phyloP scores from a whole-genome alignment of 2,888 invertebrate genomes.

The Cataglyphis rosenhaueri region DNA sequence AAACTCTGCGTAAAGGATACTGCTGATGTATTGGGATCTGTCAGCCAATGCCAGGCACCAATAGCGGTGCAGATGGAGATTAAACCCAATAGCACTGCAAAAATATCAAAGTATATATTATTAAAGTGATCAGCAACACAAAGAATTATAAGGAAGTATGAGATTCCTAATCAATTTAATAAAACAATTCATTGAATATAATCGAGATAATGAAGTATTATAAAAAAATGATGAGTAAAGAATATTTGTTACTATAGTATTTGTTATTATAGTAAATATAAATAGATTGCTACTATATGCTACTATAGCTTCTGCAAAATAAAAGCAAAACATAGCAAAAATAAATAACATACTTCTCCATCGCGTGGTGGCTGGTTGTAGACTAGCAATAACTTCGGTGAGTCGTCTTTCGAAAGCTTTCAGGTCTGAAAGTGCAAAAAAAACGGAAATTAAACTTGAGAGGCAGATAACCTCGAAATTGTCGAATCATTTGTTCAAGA shows the following conservation, averaged over 20 bases:
- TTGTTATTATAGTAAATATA: background rate
- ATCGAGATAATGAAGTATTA: background rate
- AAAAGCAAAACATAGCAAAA: conserved; percentile 16
- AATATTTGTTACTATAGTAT: background rate
- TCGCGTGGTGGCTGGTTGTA: conserved; percentile 96
- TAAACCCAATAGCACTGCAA: conserved; percentile 93
- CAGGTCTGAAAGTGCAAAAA: conserved; percentile 90
- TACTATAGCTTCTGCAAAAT: background rate
- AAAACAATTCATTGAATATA: background rate
- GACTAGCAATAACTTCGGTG: conserved; percentile 98
- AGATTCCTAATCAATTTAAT: background rate
- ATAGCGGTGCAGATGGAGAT: conserved; percentile 96
- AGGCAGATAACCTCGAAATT: conserved; percentile 60
- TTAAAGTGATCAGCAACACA: background rate
- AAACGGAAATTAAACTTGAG: conserved; percentile 55
- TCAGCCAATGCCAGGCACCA: conserved; percentile 98
- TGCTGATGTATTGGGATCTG: conserved; percentile 96
- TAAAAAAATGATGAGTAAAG: background rate
- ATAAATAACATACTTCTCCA: conserved; percentile 94
- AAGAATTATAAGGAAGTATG: background rate
- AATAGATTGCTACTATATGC: background rate
- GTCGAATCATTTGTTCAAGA: background rate
- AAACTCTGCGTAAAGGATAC: conserved; percentile 96
- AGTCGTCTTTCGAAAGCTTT: conserved; percentile 99
- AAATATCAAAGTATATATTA: background rate